Conservation (phyloP, 64 coral and sea anemone species). For the Actinia equina region DNA sequence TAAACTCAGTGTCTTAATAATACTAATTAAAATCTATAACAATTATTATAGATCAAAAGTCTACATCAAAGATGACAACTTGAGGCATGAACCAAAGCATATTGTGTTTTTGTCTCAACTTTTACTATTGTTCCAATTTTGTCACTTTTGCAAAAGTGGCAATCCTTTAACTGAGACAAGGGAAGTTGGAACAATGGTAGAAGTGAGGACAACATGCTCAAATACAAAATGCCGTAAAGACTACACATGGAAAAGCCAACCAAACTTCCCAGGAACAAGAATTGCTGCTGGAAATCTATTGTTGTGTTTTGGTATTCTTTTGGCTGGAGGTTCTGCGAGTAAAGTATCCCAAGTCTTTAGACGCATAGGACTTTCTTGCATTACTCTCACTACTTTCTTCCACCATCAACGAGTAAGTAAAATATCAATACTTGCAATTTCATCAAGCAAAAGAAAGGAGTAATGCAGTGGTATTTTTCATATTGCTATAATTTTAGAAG, state of each 20-base stretch:
- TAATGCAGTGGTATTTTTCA: background rate
- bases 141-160: conserved; percentile 53
- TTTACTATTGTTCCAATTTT: conserved; percentile 44
- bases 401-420: conserved; percentile 45
- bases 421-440: background rate
- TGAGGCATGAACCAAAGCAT: conserved; percentile 43
- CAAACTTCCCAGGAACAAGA: conserved; percentile 30
- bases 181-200: conserved; percentile 39
- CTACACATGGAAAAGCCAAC: conserved; percentile 50
- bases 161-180: conserved; percentile 35
- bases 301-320: conserved; percentile 11
- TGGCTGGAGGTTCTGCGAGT: conserved; percentile 11
- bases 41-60: background rate
- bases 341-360: conserved; percentile 13
- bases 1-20: too few species aligned
- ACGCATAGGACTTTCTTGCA: conserved; percentile 22
- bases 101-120: conserved; percentile 61
- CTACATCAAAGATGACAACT: background rate
- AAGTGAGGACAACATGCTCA: conserved; percentile 35
- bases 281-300: conserved; percentile 53
- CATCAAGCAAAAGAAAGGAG: background rate
- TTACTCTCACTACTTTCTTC: conserved; percentile 52
- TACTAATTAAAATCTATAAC: too few species aligned
- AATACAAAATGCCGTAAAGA: conserved; percentile 31
- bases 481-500: background rate